Base-by-base conservation (phyloP, 2,888 invertebrate species). In the Lottia gigantea region DNA sequence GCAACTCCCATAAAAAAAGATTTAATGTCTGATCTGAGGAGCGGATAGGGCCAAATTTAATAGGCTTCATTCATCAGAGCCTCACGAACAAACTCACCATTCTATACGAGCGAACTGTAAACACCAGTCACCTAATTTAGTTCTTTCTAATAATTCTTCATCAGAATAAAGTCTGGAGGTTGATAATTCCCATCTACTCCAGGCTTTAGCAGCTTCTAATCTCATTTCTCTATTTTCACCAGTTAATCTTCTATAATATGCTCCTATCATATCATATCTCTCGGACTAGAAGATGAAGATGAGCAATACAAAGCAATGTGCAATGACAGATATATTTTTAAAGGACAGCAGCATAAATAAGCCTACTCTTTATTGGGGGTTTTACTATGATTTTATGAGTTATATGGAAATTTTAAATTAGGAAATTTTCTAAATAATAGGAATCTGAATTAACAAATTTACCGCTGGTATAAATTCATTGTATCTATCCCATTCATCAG, bases 101-200 rank as follows among this genome's bases (percentile, higher is more conserved):
- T 86, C 86, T 70, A 86, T 85, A 19, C 86, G 77, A 45, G 86
- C 84, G 79, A 84, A 85, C 75, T 84, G 84, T 23, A 84, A 76
- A 7, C 83, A 77, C 83, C 85, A 86, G 1, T 67, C 66, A 64
- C 83, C 84, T 26, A 68, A 72, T 15, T 84, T 83, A 3, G 80
- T 78, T 23, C 74, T 71, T 16, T 72, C 68, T 1, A 84, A 19
- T 40, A 80, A 73, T 8, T 79, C 74, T 0, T 76, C 74, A 71
- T 87, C 85, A 8, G 80, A 25, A 49, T 68, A 71, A 11, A 84
- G 72, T 19, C 78, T 67, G 0, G 83, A 82, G 15, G 84, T 83
- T 2, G 80, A 73, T 81, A 85, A 78, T 71, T 87, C 87, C 86
- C 86, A 87, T 14, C 67, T 77, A 71, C 83, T 82, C 86, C 85